phyloP scores from a whole-genome alignment of 2,888 invertebrate genomes.

The Melanchra persicariae region DNA sequence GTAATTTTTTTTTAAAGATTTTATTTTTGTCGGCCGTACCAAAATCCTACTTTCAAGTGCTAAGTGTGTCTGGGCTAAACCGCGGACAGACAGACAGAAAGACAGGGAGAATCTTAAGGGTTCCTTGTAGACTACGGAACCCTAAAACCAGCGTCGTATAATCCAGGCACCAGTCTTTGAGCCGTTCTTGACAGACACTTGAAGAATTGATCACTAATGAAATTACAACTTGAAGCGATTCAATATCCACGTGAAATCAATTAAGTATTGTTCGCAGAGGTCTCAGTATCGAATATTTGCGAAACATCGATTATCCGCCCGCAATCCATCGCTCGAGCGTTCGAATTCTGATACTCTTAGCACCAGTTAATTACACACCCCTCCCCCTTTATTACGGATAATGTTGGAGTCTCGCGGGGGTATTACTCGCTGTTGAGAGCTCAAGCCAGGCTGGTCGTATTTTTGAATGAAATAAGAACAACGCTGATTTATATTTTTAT shows the following conservation, averaged over 20 bases:
- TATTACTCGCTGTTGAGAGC: background rate
- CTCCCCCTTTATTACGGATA: background rate
- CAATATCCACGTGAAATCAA: slow-evolving; percentile 6
- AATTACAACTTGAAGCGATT: slow-evolving; percentile 7
- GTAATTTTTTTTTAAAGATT: too few species aligned
- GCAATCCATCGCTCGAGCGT: slow-evolving; percentile 3
- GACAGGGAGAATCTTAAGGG: too few species aligned
- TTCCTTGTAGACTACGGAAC: too few species aligned
- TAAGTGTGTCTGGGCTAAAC: too few species aligned
- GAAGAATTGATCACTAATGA: background rate
- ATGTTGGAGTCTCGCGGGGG: background rate
- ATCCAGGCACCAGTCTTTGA: background rate
- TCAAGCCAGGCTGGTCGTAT: background rate
- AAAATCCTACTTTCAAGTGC: too few species aligned
- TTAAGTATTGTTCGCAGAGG: slow-evolving; percentile 4
- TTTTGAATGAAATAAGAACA: background rate
- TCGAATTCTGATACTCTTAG: slow-evolving; percentile 1
- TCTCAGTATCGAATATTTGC: slow-evolving; percentile 4
- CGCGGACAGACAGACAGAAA: too few species aligned
- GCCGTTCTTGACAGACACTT: background rate
- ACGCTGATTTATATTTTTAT: background rate
- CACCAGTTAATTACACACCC: background rate
- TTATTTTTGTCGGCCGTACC: too few species aligned
- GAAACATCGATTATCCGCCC: slow-evolving; percentile 17
- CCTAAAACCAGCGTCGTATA: background rate